A percentile compares a stretch with the other conserved stretches of the same genome.
phyloP scores from a whole-genome alignment of 2,797 vertebrate genomes.

The Microtus californicus region DNA sequence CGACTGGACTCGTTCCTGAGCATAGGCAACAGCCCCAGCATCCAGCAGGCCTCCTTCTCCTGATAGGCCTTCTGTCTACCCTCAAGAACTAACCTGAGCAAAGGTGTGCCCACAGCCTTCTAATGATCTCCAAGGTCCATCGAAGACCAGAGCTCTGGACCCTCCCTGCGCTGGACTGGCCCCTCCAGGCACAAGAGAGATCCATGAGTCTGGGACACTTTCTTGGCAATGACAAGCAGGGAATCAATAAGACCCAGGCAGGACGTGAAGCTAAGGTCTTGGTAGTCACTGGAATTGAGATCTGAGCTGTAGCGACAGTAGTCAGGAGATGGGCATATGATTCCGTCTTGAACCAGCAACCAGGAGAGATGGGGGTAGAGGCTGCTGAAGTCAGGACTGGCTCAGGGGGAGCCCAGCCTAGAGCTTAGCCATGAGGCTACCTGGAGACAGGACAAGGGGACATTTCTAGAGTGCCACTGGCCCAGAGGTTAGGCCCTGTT shows the following conservation, averaged over 20 bases:
- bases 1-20: not conserved
- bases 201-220: not conserved
- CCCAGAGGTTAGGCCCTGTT: not conserved
- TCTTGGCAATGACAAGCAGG: not conserved
- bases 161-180: not conserved
- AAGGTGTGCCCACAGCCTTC: not conserved
- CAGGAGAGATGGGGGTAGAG: not conserved
- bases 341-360: not conserved
- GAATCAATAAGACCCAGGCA: not conserved
- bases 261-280: not conserved
- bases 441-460: not conserved
- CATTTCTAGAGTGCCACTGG: not conserved
- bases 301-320: not conserved
- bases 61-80: not conserved
- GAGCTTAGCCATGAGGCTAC: not conserved
- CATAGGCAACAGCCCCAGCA: not conserved
- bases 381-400: not conserved
- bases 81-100: not conserved
- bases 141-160: not conserved
- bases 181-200: not conserved
- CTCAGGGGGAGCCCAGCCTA: rapidly evolving
- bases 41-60: not conserved
- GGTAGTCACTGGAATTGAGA: rapidly evolving
- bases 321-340: rapidly evolving
- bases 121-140: too few relatives aligned